Evolutionary conservation across 2,888 invertebrate genomes (phyloP), one percentile per base, ranked within the genome.

Genomic region (Proisotoma minuta): DNA sequence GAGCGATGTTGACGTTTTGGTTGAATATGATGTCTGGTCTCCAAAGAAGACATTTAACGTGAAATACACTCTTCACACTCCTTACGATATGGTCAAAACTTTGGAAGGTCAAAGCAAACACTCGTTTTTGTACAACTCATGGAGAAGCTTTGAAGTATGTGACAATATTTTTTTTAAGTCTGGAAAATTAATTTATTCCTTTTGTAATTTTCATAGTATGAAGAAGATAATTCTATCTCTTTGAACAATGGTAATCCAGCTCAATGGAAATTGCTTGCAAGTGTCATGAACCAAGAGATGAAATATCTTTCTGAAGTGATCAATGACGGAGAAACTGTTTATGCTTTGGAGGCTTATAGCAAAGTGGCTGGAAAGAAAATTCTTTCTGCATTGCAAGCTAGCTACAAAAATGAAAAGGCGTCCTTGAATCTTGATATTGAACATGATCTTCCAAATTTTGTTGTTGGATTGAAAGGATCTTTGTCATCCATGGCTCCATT

Each of bases 351-450:
- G 15, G 60, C 63, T 5, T 62, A 59, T 22, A 72, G 69, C 10
- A 65, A 65, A 39, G 23, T 56, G 8, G 59, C 58, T 2, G 39
- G 58, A 2, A 50, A 57, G 43, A 63, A 65, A 39, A 48, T 69
- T 28, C 40, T 43, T 18, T 62, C 47, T 8, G 57, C 47, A 23
- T 56, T 68, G 43, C 62, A 52, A 50, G 52, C 63, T 24, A 64
- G 57, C 20, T 62, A 67, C 12, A 57, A 59, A 18, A 70, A 67
- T 23, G 47, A 59, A n/a, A 57, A 61, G 27, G 40, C 64, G 40
- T 65, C 59, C 52, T 27, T 73, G 26, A 67, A 67, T 40, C n/a
- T 72, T 22, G 70, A 71, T 24, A 59, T 66, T 28, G 69, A 71
- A 3, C 66, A 65, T 15, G 48, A 68, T 40, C 60, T 66, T 34